A percentile compares a stretch with the other conserved stretches of the same genome.
Conservation (phyloP, 37 sponge, comb jelly and placozoan genomes). For the Spongilla lacustris region DNA sequence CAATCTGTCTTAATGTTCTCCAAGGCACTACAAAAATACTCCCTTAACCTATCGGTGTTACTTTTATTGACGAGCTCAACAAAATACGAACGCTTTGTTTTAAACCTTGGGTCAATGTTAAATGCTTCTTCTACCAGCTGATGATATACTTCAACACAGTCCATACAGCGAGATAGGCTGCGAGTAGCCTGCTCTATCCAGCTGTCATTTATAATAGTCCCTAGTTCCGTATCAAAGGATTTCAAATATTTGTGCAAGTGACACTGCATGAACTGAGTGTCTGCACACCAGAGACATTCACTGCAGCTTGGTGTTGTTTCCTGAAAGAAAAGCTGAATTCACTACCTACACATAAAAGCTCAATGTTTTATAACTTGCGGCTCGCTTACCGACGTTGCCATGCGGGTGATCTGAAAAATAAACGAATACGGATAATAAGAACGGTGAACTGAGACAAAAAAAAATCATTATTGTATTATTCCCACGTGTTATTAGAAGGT, state of each 20-base stretch:
- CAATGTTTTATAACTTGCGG: background rate
- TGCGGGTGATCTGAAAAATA: background rate
- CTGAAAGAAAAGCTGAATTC: background rate
- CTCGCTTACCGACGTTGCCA: background rate
- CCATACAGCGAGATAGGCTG: conserved; percentile 7
- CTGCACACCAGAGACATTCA: conserved; percentile 30
- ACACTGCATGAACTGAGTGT: background rate
- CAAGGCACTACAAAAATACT: background rate
- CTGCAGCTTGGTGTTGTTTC: background rate
- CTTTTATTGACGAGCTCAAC: background rate
- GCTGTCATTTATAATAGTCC: background rate
- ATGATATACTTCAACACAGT: conserved; percentile 26
- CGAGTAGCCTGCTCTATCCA: conserved; percentile 20
- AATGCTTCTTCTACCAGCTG: conserved; percentile 1
- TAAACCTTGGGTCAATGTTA: background rate
- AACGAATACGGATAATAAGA: background rate
- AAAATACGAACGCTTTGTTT: background rate
- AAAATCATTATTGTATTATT: background rate
- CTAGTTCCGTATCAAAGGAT: background rate
- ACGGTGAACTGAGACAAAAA: background rate
- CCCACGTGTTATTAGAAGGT: background rate
- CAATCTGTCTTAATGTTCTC: background rate
- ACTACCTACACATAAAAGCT: background rate
- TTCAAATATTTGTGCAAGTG: background rate
- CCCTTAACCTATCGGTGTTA: background rate